These are phyloP conservation scores for Drosophila ercepeae DNA, from an alignment of 1,140 invertebrate genomes.

Conservation along the genomic window DNA sequence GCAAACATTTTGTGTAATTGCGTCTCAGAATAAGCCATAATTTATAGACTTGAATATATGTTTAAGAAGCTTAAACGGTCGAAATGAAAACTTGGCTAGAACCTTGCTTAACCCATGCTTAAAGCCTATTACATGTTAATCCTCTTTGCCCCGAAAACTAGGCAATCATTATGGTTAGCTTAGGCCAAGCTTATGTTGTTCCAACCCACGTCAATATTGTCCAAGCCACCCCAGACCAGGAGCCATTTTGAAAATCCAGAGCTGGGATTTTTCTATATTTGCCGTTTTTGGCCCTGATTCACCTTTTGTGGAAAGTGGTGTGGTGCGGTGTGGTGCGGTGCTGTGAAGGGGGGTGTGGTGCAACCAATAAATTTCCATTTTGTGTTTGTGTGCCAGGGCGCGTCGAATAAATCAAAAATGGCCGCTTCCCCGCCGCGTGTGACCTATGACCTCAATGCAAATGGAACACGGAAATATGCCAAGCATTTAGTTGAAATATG, in stretches of 20 bases:
- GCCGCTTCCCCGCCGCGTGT: slow-evolving; percentile 29
- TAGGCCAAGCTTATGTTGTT: background rate
- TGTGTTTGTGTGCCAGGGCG: slow-evolving; percentile 40
- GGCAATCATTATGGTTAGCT: slow-evolving; percentile 8
- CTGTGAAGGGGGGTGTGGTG: slow-evolving; percentile 33
- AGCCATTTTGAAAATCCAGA: slow-evolving; percentile 21
- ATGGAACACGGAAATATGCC: slow-evolving; percentile 73
- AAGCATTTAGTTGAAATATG: slow-evolving; percentile 66
- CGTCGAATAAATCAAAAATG: slow-evolving; percentile 77
- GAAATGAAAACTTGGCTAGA: background rate
- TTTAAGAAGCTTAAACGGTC: background rate
- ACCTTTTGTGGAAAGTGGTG: slow-evolving; percentile 20
- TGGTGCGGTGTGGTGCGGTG: slow-evolving; percentile 7
- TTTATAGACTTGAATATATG: background rate
- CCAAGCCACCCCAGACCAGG: background rate
- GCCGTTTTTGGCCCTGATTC: slow-evolving; percentile 19
- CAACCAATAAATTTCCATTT: slow-evolving; percentile 76
- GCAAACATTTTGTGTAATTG: background rate
- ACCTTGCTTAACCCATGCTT: background rate
- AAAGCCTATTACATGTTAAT: background rate
- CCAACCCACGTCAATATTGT: slow-evolving; percentile 22
- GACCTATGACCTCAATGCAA: slow-evolving; percentile 63
- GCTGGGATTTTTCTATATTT: slow-evolving; percentile 6
- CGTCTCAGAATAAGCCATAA: background rate
- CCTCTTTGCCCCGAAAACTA: background rate